phyloP scores from a whole-genome alignment of 2,797 vertebrate genomes.

The Glossophaga mutica region DNA sequence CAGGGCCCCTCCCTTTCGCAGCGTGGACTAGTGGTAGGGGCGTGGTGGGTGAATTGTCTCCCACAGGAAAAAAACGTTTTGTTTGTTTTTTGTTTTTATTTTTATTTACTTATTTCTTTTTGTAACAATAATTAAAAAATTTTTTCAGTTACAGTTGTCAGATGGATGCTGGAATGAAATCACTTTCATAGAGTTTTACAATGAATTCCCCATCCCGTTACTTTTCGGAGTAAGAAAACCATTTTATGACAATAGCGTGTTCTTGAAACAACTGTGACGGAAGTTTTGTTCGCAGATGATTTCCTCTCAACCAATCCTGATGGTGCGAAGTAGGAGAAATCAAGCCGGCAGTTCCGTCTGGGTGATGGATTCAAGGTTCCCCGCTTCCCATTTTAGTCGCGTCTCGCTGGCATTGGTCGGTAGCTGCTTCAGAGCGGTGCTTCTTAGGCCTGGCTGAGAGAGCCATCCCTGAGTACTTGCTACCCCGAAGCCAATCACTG shows the following conservation, averaged over 20 bases:
- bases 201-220: neutral
- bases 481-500: neutral
- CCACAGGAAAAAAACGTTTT: neutral
- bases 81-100: neutral
- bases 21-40: neutral
- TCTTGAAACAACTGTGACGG: neutral
- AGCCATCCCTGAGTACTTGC: no score
- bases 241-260: neutral
- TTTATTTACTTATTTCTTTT: neutral
- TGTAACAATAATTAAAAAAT: neutral
- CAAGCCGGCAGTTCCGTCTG: no score
- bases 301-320: neutral
- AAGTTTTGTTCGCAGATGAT: neutral
- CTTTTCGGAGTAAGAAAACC: neutral
- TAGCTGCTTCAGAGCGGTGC: neutral
- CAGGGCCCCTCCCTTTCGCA: neutral
- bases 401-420: fast-evolving
- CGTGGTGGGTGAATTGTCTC: neutral
- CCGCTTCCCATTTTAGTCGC: neutral
- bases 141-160: neutral
- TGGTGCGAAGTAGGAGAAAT: neutral
- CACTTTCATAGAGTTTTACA: neutral
- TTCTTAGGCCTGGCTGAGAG: neutral
- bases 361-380: neutral
- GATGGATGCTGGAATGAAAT: neutral